A percentile compares a stretch with the other conserved stretches of the same genome.
Conservation (phyloP, 2,888 invertebrate species). For the Drosophila falleni region DNA sequence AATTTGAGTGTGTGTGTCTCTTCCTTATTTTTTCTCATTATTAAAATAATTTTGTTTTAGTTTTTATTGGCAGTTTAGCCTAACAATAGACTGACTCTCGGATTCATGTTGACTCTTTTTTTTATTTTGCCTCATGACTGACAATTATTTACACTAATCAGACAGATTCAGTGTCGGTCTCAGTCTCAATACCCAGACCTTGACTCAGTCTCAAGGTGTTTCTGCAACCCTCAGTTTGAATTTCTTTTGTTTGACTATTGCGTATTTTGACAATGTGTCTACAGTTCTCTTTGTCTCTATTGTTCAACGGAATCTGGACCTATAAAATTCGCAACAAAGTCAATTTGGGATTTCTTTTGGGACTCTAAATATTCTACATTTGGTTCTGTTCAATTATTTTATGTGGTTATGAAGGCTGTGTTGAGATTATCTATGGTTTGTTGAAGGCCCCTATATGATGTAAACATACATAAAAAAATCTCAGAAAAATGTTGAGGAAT, state of each 20-base stretch:
- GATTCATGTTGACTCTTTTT: constrained; percentile 59
- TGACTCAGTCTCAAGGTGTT: constrained; percentile 27
- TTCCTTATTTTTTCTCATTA: constrained; percentile 44
- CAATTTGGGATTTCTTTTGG: constrained; percentile 57
- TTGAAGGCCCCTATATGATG: constrained; percentile 8
- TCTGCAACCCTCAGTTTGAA: constrained; percentile 57
- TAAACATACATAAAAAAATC: background rate
- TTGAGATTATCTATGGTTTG: constrained; percentile 63
- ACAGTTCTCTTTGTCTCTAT: constrained; percentile 60
- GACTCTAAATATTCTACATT: constrained; percentile 20
- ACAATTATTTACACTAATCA: constrained; percentile 81
- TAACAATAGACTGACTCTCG: constrained; percentile 58
- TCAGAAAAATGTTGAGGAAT: background rate
- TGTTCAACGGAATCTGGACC: constrained; percentile 54
- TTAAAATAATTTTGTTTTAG: constrained; percentile 77
- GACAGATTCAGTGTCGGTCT: constrained; percentile 52
- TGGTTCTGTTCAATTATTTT: constrained; percentile 52
- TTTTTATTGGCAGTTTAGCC: constrained; percentile 81
- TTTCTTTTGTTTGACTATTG: constrained; percentile 57
- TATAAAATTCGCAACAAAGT: constrained; percentile 82
- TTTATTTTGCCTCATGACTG: constrained; percentile 58
- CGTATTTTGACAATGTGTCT: constrained; percentile 80
- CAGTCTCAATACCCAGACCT: constrained; percentile 22
- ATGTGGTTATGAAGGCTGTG: constrained; percentile 64
- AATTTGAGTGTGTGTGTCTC: constrained; percentile 64